These are phyloP conservation scores for Trichonephila inaurata DNA, from an alignment of 1,140 invertebrate species.

Conservation along the genomic window DNA sequence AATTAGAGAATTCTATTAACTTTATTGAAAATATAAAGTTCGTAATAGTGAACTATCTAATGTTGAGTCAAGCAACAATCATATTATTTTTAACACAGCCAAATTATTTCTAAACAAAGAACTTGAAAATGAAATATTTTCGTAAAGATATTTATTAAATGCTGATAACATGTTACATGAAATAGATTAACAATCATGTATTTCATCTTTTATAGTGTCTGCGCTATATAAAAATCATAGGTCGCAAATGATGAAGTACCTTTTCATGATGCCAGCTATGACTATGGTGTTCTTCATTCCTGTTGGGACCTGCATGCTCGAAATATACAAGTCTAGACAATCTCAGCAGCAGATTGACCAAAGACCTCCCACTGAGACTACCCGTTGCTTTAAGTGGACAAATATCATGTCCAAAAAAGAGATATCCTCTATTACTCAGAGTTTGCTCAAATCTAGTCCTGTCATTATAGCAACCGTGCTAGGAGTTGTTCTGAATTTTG, in stretches of 20 bases:
- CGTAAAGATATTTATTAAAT: too few relatives aligned
- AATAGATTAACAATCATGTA: not conserved
- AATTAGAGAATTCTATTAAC: too few relatives aligned
- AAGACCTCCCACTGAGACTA: not conserved
- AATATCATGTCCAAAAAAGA: constrained; percentile 9
- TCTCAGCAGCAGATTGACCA: not conserved
- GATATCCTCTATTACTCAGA: not conserved
- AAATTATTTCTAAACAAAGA: not conserved
- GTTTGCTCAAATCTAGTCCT: constrained; percentile 15
- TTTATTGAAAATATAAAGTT: too few relatives aligned
- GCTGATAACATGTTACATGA: too few relatives aligned
- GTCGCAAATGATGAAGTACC: constrained; percentile 57
- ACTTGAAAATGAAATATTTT: not conserved
- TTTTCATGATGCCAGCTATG: constrained; percentile 63
- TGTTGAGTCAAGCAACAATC: not conserved
- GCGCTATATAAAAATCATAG: constrained; percentile 34
- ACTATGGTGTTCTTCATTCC: constrained; percentile 51
- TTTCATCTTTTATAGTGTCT: constrained; percentile 46
- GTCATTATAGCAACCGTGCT: constrained; percentile 5
- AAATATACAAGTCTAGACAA: not conserved
- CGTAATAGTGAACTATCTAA: too few relatives aligned
- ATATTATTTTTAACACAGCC: not conserved
- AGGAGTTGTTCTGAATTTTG: constrained; percentile 42
- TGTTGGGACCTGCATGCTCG: constrained; percentile 32
- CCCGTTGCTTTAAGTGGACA: not conserved